Evolutionary conservation across 2,888 invertebrate species (phyloP).

Genomic region (Microdon myrmicae): DNA sequence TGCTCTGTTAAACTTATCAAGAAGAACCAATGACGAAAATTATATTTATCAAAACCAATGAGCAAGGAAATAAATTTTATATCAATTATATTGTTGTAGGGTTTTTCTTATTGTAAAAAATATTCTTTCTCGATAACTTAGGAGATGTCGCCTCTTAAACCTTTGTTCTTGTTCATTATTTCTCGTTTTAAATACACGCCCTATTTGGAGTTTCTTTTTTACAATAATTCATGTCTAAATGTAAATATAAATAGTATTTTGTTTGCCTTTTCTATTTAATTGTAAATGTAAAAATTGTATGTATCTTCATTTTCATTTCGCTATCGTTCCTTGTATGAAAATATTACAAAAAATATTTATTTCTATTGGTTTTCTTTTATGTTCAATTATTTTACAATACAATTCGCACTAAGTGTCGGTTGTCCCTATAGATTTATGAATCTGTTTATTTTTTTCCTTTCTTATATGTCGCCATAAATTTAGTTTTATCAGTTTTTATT

Average conservation of each 20-base stretch:
- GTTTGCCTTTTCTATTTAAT: slow-evolving; percentile 9
- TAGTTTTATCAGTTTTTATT: slow-evolving; percentile 46
- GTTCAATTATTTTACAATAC: slow-evolving; percentile 13
- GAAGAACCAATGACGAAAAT: too few species aligned
- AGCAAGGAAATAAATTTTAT: too few species aligned
- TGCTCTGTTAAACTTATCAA: too few species aligned
- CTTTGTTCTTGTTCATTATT: slow-evolving; percentile 1
- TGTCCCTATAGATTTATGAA: slow-evolving; percentile 43
- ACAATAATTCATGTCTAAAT: slow-evolving; percentile 35
- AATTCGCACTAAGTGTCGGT: slow-evolving; percentile 28
- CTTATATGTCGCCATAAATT: slow-evolving; percentile 42
- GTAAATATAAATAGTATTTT: slow-evolving; percentile 46
- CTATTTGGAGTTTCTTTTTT: not conserved
- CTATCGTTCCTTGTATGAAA: slow-evolving; percentile 48
- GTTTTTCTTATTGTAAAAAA: slow-evolving; percentile 11
- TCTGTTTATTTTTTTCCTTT: slow-evolving; percentile 12
- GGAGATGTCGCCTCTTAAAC: too few species aligned
- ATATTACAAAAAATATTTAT: slow-evolving; percentile 49
- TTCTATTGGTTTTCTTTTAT: slow-evolving; percentile 12
- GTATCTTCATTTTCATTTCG: slow-evolving; percentile 41
- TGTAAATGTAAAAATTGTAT: slow-evolving; percentile 53
- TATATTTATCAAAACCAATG: too few species aligned
- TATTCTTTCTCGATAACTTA: too few species aligned
- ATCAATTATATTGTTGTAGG: slow-evolving; percentile 34
- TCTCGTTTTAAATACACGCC: slow-evolving; percentile 1